Evolutionary conservation across 2,888 invertebrate genomes (phyloP).

Genomic region (Metellina segmentata): DNA sequence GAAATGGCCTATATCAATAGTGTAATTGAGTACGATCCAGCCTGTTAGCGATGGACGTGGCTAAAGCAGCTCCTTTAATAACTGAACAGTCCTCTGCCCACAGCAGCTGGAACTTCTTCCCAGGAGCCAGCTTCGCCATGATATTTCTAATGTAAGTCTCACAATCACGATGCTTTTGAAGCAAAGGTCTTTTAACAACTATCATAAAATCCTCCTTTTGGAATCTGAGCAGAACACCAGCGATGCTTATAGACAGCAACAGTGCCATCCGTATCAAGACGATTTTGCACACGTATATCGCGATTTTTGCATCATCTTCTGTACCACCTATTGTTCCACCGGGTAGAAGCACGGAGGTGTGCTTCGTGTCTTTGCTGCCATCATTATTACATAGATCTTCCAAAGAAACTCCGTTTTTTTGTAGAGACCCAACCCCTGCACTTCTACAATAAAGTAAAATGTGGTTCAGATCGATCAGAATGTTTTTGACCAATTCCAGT

Average conservation of each 20-base stretch:
- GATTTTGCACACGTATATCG: conserved; percentile 34
- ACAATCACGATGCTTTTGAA: conserved; percentile 26
- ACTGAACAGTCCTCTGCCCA: conserved; percentile 1
- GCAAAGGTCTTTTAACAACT: conserved; percentile 31
- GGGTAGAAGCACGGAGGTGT: conserved; percentile 25
- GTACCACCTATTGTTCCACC: conserved; percentile 41
- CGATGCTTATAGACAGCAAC: conserved; percentile 24
- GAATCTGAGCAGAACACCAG: conserved; percentile 18
- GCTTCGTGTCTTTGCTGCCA: conserved; percentile 6
- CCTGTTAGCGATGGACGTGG: conserved; percentile 37
- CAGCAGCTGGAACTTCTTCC: conserved; percentile 62
- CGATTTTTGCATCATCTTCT: conserved; percentile 51
- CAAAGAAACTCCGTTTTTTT: conserved; percentile 43
- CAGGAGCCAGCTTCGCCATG: conserved; percentile 28
- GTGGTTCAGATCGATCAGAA: conserved; percentile 37
- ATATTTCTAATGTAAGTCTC: conserved; percentile 56
- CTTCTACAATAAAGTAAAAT: conserved; percentile 53
- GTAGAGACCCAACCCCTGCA: conserved; percentile 11
- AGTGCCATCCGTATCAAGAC: conserved; percentile 37
- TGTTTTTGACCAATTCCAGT: conserved; percentile 42
- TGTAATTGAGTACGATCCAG: conserved; percentile 15
- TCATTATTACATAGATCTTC: neutral
- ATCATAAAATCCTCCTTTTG: conserved; percentile 50
- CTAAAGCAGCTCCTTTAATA: conserved; percentile 49
- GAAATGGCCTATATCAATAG: neutral